phyloP scores from a whole-genome alignment of 2,888 invertebrate genomes.

The Chalcosyrphus nemorum region DNA sequence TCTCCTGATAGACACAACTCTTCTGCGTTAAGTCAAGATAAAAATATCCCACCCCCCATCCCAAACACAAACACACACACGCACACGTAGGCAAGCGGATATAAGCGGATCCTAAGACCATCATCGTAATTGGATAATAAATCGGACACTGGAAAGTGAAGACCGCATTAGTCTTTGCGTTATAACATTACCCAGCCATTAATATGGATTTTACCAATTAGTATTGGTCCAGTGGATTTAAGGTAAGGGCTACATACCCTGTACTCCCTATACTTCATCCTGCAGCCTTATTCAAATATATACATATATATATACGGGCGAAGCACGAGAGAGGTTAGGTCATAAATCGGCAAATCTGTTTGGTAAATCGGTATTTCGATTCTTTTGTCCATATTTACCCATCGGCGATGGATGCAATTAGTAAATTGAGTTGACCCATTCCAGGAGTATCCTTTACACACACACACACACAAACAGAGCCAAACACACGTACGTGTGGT shows the following conservation, averaged over 20 bases:
- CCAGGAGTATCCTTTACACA: neutral
- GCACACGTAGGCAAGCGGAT: no score
- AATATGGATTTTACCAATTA: conserved; percentile 46
- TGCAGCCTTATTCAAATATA: conserved; percentile 8
- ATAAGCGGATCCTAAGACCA: conserved; percentile 14
- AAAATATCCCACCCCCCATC: neutral
- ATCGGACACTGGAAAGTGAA: conserved; percentile 13
- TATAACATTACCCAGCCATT: conserved; percentile 35
- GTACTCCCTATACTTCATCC: neutral
- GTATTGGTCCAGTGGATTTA: conserved; percentile 23
- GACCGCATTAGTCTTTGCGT: conserved; percentile 28
- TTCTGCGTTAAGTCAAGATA: conserved; percentile 6
- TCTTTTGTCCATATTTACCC: conserved; percentile 41
- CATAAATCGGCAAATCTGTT: conserved; percentile 37
- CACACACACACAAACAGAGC: neutral
- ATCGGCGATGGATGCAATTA: conserved; percentile 48
- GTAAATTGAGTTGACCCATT: conserved; percentile 40
- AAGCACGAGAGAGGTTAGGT: neutral
- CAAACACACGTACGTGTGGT: neutral
- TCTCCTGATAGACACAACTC: neutral
- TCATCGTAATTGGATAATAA: conserved; percentile 45
- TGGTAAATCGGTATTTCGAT: conserved; percentile 2
- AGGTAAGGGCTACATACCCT: neutral
- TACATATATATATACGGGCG: no score
- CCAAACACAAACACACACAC: neutral